Conservation (phyloP, 2,888 invertebrate genomes). For the Drosophila imparisetae region DNA sequence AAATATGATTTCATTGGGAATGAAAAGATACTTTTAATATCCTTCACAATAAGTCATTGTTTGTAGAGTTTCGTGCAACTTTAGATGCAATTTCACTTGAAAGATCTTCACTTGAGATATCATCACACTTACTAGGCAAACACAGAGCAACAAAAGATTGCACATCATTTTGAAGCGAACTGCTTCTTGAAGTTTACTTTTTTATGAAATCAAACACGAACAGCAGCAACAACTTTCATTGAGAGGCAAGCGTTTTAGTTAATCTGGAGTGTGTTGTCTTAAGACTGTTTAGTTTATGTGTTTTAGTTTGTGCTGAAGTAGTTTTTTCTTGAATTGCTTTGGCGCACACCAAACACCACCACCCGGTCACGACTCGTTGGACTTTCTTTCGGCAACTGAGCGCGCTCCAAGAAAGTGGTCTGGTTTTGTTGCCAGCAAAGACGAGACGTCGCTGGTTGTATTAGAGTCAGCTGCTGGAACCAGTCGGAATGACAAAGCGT, state of each 20-base stretch:
- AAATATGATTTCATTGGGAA: not conserved
- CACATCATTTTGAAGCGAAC: constrained; percentile 50
- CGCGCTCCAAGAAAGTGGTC: constrained; percentile 83
- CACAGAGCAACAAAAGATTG: constrained; percentile 50
- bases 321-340: constrained; percentile 29
- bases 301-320: constrained; percentile 20
- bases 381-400: constrained; percentile 84
- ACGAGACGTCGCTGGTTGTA: constrained; percentile 23
- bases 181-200: constrained; percentile 11
- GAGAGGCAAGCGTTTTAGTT: constrained; percentile 33
- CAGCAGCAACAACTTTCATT: constrained; percentile 52
- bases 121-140: constrained; percentile 64
- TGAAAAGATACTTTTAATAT: not conserved
- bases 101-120: constrained; percentile 4
- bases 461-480: constrained; percentile 53
- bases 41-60: too few species aligned
- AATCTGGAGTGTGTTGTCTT: constrained; percentile 16
- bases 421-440: constrained; percentile 79
- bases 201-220: constrained; percentile 12
- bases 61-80: not conserved
- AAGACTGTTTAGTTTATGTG: not conserved
- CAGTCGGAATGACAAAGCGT: constrained; percentile 62
- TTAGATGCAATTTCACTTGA: not conserved
- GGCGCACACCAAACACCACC: constrained; percentile 25
- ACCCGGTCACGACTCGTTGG: constrained; percentile 72